Evolutionary conservation across 2,113 vertebrate genomes (phyloP).

Genomic region (Muntiacus muntjak): DNA sequence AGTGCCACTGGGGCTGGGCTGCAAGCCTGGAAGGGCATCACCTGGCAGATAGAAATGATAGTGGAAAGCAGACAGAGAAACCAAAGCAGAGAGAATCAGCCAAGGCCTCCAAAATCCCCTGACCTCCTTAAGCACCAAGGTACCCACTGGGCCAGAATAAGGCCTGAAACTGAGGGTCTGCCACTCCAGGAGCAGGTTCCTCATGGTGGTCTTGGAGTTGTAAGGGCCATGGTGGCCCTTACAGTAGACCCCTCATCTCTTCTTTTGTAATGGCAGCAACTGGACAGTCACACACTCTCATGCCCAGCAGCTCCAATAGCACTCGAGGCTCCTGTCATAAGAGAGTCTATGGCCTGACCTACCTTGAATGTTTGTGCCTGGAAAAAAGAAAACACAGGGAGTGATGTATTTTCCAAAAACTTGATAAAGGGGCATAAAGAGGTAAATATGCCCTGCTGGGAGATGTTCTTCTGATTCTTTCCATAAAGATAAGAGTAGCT

Average conservation of each 20-base stretch:
- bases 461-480: constrained; percentile 37
- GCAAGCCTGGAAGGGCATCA: constrained; percentile 43
- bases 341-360: neutral
- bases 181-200: neutral
- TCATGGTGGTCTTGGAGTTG: neutral
- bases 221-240: neutral
- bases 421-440: neutral
- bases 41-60: constrained; percentile 47
- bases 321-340: neutral
- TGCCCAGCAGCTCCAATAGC: neutral
- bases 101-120: neutral
- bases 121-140: neutral
- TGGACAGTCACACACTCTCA: neutral
- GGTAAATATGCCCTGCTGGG: neutral
- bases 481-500: neutral
- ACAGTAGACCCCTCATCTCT: neutral
- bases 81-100: neutral
- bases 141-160: neutral
- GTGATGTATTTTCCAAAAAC: constrained; percentile 21
- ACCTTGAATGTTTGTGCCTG: neutral
- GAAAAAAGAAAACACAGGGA: neutral
- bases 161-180: neutral
- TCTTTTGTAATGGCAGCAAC: neutral
- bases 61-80: constrained; percentile 10
- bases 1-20: neutral